These are phyloP conservation scores for Hanleya hanleyi DNA, from an alignment of 2,888 invertebrate genomes.

Conservation along the genomic window DNA sequence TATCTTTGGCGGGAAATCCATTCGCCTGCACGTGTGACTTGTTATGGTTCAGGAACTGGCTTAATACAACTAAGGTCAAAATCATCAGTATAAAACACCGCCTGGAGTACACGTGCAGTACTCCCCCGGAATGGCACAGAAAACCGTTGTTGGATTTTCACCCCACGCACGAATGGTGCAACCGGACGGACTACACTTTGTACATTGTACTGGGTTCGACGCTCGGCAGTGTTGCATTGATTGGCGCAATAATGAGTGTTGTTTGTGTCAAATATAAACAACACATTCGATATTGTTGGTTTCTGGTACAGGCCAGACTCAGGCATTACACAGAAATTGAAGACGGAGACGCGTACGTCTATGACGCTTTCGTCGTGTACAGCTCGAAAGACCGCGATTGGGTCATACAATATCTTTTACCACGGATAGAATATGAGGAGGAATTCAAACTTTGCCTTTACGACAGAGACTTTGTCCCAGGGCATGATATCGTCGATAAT, in stretches of 20 bases:
- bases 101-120: slow-evolving; percentile 4
- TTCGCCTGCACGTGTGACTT: slow-evolving; percentile 79
- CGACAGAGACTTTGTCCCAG: slow-evolving; percentile 83
- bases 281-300: slow-evolving; percentile 77
- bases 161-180: slow-evolving; percentile 6
- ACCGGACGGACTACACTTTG: background rate
- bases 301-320: slow-evolving; percentile 73
- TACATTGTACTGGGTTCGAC: background rate
- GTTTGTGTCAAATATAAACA: slow-evolving; percentile 77
- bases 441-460: slow-evolving; percentile 69
- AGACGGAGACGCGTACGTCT: slow-evolving; percentile 74
- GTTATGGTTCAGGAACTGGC: slow-evolving; percentile 39
- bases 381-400: background rate
- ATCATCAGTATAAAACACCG: background rate
- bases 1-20: slow-evolving; percentile 78
- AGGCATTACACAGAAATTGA: slow-evolving; percentile 79
- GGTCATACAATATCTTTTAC: background rate
- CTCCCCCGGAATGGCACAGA: background rate
- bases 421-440: background rate
- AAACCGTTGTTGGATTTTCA: background rate
- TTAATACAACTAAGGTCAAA: background rate
- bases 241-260: slow-evolving; percentile 31
- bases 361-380: background rate
- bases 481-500: slow-evolving; percentile 81
- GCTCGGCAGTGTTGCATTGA: slow-evolving; percentile 9